Conservation (phyloP, 2,113 vertebrate genomes). For the Xenus cinereus region DNA sequence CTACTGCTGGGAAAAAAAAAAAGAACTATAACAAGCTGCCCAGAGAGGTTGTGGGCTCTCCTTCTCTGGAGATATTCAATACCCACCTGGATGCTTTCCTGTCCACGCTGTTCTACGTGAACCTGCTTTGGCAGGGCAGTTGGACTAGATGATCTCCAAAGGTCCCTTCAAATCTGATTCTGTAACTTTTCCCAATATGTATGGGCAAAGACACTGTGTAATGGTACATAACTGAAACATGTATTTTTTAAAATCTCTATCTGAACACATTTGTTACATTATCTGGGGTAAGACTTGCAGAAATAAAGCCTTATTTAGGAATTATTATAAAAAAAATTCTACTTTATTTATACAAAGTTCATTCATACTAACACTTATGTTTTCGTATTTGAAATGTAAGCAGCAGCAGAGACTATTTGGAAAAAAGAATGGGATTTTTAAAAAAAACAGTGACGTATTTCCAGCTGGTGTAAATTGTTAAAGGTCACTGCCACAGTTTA, state of each 20-base stretch:
- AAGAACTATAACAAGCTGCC: neutral
- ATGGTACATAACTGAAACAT: neutral
- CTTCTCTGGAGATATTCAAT: too few relatives aligned
- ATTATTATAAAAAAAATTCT: neutral
- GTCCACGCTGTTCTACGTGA: too few relatives aligned
- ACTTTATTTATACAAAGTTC: neutral
- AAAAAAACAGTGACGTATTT: neutral
- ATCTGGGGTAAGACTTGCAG: neutral
- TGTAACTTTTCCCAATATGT: neutral
- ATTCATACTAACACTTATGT: neutral
- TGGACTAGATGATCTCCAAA: too few relatives aligned
- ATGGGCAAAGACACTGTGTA: neutral
- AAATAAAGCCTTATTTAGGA: neutral
- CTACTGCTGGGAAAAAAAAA: neutral
- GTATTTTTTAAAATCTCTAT: neutral
- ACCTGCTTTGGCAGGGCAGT: too few relatives aligned
- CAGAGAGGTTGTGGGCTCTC: too few relatives aligned
- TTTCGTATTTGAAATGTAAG: neutral
- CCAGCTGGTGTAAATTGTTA: neutral
- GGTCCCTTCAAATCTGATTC: too few relatives aligned
- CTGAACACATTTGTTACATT: neutral
- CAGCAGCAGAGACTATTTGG: neutral
- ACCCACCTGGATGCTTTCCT: too few relatives aligned
- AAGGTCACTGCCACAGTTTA: neutral
- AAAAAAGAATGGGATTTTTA: neutral